These are phyloP conservation scores for Microcebus griseorufus DNA, from an alignment of 2,113 vertebrate species.

Conservation along the genomic window DNA sequence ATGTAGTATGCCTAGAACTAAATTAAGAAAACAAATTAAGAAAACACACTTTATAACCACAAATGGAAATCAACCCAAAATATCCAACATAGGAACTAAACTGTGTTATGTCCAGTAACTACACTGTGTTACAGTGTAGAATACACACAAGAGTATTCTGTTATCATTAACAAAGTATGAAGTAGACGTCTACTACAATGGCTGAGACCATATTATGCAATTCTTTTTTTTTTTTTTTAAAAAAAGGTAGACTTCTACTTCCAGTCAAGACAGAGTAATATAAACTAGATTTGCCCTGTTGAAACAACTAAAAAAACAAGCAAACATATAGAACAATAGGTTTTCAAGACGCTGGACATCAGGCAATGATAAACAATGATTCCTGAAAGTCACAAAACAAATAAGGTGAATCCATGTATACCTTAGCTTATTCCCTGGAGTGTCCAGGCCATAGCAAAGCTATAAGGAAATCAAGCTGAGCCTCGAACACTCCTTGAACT, in stretches of 20 bases:
- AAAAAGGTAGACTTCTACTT: neutral
- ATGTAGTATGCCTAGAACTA: neutral
- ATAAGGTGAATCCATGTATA: neutral
- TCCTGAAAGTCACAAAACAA: neutral
- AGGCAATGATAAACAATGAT: neutral
- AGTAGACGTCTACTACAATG: neutral
- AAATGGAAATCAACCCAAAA: conserved; percentile 34
- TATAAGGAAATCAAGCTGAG: neutral
- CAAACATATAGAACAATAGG: neutral
- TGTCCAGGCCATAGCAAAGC: neutral
- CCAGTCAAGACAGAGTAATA: neutral
- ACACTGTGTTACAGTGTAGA: neutral
- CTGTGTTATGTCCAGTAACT: neutral
- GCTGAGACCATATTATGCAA: neutral
- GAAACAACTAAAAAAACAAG: neutral
- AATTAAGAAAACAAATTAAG: neutral
- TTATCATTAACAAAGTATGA: neutral
- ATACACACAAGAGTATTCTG: neutral
- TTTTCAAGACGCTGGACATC: neutral
- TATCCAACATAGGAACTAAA: neutral
- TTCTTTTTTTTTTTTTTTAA: no score
- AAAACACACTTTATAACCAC: neutral
- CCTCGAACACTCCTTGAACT: neutral
- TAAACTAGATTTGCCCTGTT: neutral
- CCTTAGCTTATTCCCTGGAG: neutral